Evolutionary conservation across 1,140 invertebrate species (phyloP).

Genomic region (Calephelis virginiensis): DNA sequence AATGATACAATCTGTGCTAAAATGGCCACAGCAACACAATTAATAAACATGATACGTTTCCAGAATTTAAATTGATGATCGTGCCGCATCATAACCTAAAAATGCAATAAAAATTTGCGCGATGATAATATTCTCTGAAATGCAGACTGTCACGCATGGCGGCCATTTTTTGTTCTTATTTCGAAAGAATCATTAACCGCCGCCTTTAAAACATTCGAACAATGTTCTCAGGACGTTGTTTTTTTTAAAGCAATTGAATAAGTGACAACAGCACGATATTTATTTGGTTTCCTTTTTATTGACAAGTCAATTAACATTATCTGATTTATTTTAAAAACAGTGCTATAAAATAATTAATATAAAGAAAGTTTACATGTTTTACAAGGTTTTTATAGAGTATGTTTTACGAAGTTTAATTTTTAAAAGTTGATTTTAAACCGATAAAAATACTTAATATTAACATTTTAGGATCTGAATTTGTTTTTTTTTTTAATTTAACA

Average conservation of each 20-base stretch:
- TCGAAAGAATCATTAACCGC: constrained; percentile 19
- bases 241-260: constrained; percentile 9
- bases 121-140: constrained; percentile 25
- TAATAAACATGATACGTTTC: constrained; percentile 4
- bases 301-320: constrained; percentile 6
- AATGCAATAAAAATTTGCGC: constrained; percentile 29
- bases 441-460: too few relatives aligned
- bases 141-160: constrained; percentile 22
- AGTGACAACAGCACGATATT: constrained; percentile 2
- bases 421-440: too few relatives aligned
- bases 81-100: constrained; percentile 18
- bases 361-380: too few relatives aligned
- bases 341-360: not conserved
- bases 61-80: constrained; percentile 4
- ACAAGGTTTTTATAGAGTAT: too few relatives aligned
- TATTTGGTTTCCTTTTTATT: constrained; percentile 2
- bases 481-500: too few relatives aligned
- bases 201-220: constrained; percentile 25
- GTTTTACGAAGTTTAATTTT: too few relatives aligned
- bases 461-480: too few relatives aligned
- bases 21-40: not conserved
- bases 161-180: constrained; percentile 20
- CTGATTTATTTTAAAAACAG: not conserved
- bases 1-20: too few relatives aligned
- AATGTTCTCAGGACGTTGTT: constrained; percentile 10